Evolutionary conservation across 2,113 vertebrate species (phyloP).

Genomic region (Cynocephalus volans): DNA sequence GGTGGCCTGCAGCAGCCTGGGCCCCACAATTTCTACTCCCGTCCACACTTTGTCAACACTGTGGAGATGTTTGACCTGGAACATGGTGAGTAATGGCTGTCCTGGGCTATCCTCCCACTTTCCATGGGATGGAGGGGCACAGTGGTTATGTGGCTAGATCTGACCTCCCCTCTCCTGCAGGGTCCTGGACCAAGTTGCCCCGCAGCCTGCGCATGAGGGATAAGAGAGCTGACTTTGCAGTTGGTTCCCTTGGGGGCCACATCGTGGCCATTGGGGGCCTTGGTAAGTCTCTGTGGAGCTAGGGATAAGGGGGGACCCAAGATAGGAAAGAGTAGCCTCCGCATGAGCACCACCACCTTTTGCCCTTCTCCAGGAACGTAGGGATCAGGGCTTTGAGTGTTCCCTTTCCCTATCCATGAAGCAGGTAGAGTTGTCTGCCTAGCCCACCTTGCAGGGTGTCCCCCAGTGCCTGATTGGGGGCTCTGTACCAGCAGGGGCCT

Average conservation of each 20-base stretch:
- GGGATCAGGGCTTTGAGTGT: neutral
- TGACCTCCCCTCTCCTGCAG: conserved; percentile 85
- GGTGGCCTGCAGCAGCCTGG: conserved; percentile 98
- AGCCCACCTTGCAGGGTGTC: neutral
- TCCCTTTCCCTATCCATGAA: neutral
- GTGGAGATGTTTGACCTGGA: conserved; percentile 96
- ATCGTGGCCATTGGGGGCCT: conserved; percentile 95
- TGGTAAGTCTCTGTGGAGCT: conserved; percentile 88
- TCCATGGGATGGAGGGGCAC: neutral
- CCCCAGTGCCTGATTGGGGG: neutral
- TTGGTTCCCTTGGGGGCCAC: conserved; percentile 94
- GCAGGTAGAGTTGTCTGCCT: neutral
- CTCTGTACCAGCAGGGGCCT: neutral
- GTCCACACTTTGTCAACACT: conserved; percentile 98
- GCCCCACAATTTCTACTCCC: conserved; percentile 99
- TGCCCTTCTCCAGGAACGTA: neutral
- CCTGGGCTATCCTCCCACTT: neutral
- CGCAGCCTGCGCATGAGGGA: conserved; percentile 96
- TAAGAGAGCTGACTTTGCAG: conserved; percentile 97
- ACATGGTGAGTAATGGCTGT: conserved; percentile 91
- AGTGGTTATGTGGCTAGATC: neutral
- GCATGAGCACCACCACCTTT: neutral
- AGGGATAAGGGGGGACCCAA: neutral
- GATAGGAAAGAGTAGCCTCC: neutral
- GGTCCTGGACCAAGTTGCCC: conserved; percentile 94